Evolutionary conservation across 2,113 vertebrate genomes (phyloP).

Genomic region (Cyprinus carpio): DNA sequence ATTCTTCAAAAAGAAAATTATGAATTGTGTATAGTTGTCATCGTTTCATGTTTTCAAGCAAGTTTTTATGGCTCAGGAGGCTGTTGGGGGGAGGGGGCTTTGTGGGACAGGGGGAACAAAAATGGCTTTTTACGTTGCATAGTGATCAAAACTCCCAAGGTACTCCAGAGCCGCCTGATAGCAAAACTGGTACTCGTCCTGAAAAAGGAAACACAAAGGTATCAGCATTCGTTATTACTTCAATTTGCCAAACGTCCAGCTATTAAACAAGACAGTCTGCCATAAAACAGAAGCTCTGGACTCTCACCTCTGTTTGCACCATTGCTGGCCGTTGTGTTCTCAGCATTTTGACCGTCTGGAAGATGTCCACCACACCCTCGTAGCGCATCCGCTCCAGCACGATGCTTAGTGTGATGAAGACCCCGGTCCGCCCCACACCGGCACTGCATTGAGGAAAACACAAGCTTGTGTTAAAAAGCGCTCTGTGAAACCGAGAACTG

Average conservation of each 20-base stretch:
- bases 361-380: constrained; percentile 97
- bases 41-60: constrained; percentile 74
- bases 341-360: constrained; percentile 99
- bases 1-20: constrained; percentile 32
- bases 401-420: constrained; percentile 96
- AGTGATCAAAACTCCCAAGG: constrained; percentile 99
- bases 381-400: constrained; percentile 98
- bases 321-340: constrained; percentile 96
- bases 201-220: constrained; percentile 46
- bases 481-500: neutral
- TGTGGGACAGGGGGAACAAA: constrained; percentile 71
- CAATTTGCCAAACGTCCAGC: neutral
- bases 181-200: constrained; percentile 99
- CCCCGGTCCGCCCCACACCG: constrained; percentile 92
- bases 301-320: constrained; percentile 95
- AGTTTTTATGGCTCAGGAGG: constrained; percentile 86
- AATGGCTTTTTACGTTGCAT: constrained; percentile 99
- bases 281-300: neutral
- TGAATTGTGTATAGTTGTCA: constrained; percentile 65
- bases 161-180: constrained; percentile 98
- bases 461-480: constrained; percentile 26
- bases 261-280: neutral
- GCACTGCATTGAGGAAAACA: constrained; percentile 74
- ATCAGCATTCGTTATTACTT: neutral
- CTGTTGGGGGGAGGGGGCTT: constrained; percentile 70